A percentile compares a stretch with the other conserved stretches of the same genome.
phyloP scores from a whole-genome alignment of 2,797 vertebrate genomes.

The Pangasius krempfi region DNA sequence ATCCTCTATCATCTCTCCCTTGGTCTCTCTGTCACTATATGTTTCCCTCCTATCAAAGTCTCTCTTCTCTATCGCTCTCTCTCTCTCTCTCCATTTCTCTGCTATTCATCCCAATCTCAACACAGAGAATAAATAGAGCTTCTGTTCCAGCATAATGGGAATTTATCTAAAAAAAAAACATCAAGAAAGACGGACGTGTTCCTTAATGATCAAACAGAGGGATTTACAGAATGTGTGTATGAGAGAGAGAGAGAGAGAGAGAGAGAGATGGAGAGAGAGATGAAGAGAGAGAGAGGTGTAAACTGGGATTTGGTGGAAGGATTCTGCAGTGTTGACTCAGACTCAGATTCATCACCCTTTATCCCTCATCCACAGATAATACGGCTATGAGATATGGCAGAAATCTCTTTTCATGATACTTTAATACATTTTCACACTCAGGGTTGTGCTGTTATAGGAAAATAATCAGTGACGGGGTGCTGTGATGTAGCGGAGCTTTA shows the following conservation, averaged over 20 bases:
- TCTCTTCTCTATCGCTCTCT: neutral
- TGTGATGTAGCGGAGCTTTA: neutral
- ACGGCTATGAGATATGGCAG: neutral
- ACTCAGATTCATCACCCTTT: slow-evolving; percentile 23
- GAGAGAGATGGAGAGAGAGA: neutral
- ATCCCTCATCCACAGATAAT: slow-evolving; percentile 19
- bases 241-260: neutral
- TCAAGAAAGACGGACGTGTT: neutral
- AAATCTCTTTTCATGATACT: neutral
- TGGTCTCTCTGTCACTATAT: neutral
- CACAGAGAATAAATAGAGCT: neutral
- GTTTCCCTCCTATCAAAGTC: neutral
- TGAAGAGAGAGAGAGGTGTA: slow-evolving; percentile 11
- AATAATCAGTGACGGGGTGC: neutral
- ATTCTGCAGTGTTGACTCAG: slow-evolving; percentile 30
- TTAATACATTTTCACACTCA: neutral
- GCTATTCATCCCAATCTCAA: slow-evolving; percentile 4
- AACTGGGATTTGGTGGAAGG: slow-evolving; percentile 14
- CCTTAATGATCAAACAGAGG: slow-evolving; percentile 27
- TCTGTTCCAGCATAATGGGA: neutral
- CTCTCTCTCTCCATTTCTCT: neutral
- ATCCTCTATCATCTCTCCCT: neutral
- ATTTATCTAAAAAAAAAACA: neutral
- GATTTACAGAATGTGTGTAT: neutral
- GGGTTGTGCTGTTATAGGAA: neutral